Base-by-base conservation (phyloP, 2,888 invertebrate genomes). In the Hydroisotoma schaefferi region DNA sequence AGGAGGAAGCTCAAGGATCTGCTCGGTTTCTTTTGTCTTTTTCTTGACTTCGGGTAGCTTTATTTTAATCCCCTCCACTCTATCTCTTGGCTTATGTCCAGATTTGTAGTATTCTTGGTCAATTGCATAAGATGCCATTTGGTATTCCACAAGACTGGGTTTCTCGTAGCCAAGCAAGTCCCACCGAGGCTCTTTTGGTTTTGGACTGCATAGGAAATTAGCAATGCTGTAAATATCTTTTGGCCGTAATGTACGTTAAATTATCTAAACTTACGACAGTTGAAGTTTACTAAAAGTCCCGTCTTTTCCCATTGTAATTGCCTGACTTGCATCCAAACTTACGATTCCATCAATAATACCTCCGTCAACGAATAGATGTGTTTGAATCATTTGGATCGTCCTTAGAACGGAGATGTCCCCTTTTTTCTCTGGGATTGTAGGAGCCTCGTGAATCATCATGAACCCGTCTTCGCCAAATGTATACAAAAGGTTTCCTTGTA, bases 321-420 rank as follows among this genome's bases (percentile, higher is more conserved):
- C 48, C 55, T 66, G 67, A 23, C 64, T 59, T 2, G 69, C 71
- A 56, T 71, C 67, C 26, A 66, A 48, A 55, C 64, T 67, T 2
- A 71, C 60, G 18, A 68, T 47, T 18, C 68, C 71, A 44, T 71
- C 69, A 2, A 38, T 49, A n/a, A 71, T 57, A 1, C 71, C 71
- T 10, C 63, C 61, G 20, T 63, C 49, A 27, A 62, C 59, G 23
- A 51, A 61, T 29, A 55, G 61, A 52, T 71, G 71, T 1, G 69
- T 71, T 57, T 69, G 69, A 12, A 63, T 38, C 2, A 28, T 51
- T 18, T 51, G 40, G 2, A 68, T 20, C 2, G 64, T 38, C n/a
- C 52, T 53, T 15, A 59, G 38, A 4, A 25, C 28, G 55, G 62
- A 68, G 22, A 44, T 48, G 25, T 60, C 53, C 2, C 12, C 40